These are phyloP conservation scores for Anoplolepis gracilipes DNA, from an alignment of 1,140 invertebrate species.

Conservation along the genomic window DNA sequence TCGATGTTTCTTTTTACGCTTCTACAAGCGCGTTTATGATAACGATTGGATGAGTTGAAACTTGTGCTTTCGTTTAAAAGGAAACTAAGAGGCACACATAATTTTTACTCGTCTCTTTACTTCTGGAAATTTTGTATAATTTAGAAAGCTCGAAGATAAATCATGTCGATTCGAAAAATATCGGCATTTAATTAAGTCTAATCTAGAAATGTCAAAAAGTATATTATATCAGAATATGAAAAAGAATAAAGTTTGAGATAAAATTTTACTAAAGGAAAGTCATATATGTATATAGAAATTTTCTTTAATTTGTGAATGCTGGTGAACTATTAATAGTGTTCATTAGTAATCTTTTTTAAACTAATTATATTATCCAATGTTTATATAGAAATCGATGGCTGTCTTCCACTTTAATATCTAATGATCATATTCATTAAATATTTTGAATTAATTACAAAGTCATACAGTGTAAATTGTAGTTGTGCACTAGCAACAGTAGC, in stretches of 20 bases:
- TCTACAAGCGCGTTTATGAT: neutral
- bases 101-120: neutral
- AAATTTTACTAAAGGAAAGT: too few relatives aligned
- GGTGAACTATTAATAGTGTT: neutral
- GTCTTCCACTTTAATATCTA: neutral
- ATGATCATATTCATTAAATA: neutral
- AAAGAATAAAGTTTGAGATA: neutral
- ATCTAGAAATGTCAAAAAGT: neutral
- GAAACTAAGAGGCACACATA: neutral
- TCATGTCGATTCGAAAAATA: neutral
- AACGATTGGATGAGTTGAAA: neutral
- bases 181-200: neutral
- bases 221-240: neutral
- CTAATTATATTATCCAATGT: constrained; percentile 14
- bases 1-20: constrained; percentile 9
- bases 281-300: neutral
- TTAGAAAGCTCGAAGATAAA: neutral
- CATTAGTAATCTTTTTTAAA: constrained; percentile 20
- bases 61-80: neutral
- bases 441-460: constrained; percentile 24
- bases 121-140: neutral
- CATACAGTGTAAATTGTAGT: constrained; percentile 15
- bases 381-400: constrained; percentile 7
- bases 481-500: neutral
- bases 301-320: neutral